These are phyloP conservation scores for Tetropium fuscum DNA, from an alignment of 2,888 invertebrate genomes.

Conservation along the genomic window DNA sequence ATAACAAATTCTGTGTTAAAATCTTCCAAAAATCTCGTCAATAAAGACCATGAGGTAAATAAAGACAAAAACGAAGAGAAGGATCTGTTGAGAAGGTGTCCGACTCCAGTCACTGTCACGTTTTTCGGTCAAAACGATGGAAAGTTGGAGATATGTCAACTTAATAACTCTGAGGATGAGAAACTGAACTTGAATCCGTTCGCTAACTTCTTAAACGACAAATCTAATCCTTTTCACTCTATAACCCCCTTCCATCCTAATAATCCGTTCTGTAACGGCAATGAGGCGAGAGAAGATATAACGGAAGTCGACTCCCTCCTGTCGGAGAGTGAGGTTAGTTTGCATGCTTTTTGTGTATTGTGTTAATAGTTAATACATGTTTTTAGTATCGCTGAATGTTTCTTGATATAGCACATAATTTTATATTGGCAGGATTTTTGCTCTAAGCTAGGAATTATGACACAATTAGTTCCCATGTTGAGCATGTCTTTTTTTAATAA, in stretches of 20 bases:
- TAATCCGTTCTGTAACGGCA: conserved; percentile 56
- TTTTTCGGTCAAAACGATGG: conserved; percentile 66
- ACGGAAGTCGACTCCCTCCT: conserved; percentile 26
- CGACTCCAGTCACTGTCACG: conserved; percentile 73
- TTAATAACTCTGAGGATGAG: conserved; percentile 47
- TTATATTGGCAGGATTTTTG: too few relatives aligned
- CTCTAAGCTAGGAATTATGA: too few relatives aligned
- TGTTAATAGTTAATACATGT: too few relatives aligned
- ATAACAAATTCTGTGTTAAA: conserved; percentile 42
- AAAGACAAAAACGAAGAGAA: conserved; percentile 48
- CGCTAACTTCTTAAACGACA: conserved; percentile 51
- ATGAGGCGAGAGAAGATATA: conserved; percentile 40
- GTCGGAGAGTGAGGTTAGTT: conserved; percentile 38
- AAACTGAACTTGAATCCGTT: conserved; percentile 58
- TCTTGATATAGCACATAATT: too few relatives aligned
- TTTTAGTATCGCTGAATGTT: too few relatives aligned
- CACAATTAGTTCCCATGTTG: too few relatives aligned
- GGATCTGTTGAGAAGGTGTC: conserved; percentile 59
- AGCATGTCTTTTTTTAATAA: too few relatives aligned
- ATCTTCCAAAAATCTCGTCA: conserved; percentile 50
- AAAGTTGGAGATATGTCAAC: conserved; percentile 49
- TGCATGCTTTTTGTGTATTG: conserved; percentile 34
- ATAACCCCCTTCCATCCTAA: conserved; percentile 63
- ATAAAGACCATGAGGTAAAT: conserved; percentile 57
- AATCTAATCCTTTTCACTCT: conserved; percentile 67